Evolutionary conservation across 2,888 invertebrate species (phyloP).

Genomic region (Catotricha subobsoleta): DNA sequence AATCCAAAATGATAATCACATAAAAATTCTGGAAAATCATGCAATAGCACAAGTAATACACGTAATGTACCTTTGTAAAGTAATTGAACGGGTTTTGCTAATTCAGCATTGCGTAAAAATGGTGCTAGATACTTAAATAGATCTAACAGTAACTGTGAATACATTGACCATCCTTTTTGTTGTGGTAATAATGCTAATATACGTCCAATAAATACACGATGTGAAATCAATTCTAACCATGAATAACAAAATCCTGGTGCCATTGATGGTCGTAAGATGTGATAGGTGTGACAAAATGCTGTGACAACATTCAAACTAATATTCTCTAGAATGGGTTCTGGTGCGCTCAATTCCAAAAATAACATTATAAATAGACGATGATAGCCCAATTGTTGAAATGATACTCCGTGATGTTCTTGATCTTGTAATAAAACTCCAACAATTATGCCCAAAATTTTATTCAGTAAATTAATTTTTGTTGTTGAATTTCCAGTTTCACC

Average conservation of each 20-base stretch:
- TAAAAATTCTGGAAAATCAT: conserved; percentile 98
- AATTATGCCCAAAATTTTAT: conserved; percentile 87
- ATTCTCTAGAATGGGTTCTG: conserved; percentile 82
- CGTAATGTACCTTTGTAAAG: conserved; percentile 92
- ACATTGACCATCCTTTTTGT: conserved; percentile 95
- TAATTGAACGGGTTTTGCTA: conserved; percentile 82
- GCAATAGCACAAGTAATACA: conserved; percentile 83
- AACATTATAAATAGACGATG: conserved; percentile 92
- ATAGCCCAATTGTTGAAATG: conserved; percentile 86
- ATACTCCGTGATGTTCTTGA: conserved; percentile 74
- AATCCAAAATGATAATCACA: conserved; percentile 99
- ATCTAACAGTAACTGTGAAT: conserved; percentile 87
- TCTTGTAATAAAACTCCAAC: conserved; percentile 91
- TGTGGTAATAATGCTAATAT: conserved; percentile 81
- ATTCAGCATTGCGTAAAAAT: conserved; percentile 89
- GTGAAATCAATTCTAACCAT: conserved; percentile 95
- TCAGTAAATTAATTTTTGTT: conserved; percentile 89
- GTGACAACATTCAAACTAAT: conserved; percentile 76
- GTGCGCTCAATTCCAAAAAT: conserved; percentile 87
- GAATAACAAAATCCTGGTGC: conserved; percentile 96
- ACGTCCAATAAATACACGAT: conserved; percentile 86
- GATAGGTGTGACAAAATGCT: conserved; percentile 90
- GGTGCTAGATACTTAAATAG: conserved; percentile 94
- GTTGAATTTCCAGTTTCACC: conserved; percentile 72
- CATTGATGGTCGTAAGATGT: conserved; percentile 77